Conservation (phyloP, 1,140 invertebrate species). For the Diorhabda elongata region DNA sequence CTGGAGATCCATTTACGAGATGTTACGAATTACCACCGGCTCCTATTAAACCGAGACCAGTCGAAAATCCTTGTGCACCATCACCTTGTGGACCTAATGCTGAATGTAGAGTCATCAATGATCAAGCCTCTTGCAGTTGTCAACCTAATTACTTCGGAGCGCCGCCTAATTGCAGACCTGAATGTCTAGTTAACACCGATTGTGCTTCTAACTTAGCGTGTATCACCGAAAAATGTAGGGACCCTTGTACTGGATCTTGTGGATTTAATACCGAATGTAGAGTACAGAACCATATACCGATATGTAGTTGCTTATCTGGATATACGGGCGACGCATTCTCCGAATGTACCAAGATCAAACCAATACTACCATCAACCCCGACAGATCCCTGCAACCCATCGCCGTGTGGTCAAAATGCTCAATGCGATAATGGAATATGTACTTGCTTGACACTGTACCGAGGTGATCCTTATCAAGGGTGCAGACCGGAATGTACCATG, state of each 20-base stretch:
- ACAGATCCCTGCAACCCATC: constrained; percentile 56
- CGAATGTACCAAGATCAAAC: constrained; percentile 54
- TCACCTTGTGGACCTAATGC: constrained; percentile 76
- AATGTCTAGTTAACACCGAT: constrained; percentile 75
- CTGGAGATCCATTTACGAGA: constrained; percentile 68
- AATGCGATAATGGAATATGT: constrained; percentile 60
- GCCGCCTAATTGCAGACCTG: constrained; percentile 72
- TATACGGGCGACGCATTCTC: constrained; percentile 71
- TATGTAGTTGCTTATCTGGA: constrained; percentile 64
- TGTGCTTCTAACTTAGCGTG: constrained; percentile 74
- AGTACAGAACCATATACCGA: constrained; percentile 70
- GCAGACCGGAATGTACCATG: constrained; percentile 78
- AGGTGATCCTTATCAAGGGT: constrained; percentile 61
- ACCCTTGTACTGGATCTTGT: constrained; percentile 76
- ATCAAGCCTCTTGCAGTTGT: constrained; percentile 71
- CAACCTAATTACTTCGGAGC: constrained; percentile 70
- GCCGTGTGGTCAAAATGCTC: constrained; percentile 60
- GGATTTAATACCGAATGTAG: constrained; percentile 70
- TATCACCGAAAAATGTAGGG: constrained; percentile 70
- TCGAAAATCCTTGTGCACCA: constrained; percentile 67
- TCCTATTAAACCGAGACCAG: constrained; percentile 43
- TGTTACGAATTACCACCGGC: constrained; percentile 51
- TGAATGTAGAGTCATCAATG: constrained; percentile 58
- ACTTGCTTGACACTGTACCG: constrained; percentile 61
- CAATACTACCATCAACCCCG: constrained; percentile 28